A percentile compares a stretch with the other conserved stretches of the same genome.
These are phyloP conservation scores for Melopsittacus undulatus DNA, from an alignment of 2,797 vertebrate genomes.

Conservation along the genomic window DNA sequence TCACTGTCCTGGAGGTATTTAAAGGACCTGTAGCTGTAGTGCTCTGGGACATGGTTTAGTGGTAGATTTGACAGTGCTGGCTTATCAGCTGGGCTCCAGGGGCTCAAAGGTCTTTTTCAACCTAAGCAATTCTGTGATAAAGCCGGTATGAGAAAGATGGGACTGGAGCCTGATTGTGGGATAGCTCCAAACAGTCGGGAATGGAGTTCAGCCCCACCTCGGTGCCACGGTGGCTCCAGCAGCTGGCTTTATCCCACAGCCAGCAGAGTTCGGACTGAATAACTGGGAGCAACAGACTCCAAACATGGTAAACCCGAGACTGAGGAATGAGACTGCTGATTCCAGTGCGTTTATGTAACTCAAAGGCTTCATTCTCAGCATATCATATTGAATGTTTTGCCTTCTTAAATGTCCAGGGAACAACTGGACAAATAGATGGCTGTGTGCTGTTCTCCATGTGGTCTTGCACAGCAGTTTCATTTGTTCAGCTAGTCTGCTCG, in stretches of 20 bases:
- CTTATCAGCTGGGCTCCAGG: not conserved
- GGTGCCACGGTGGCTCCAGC: rapidly evolving
- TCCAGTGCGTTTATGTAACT: not conserved
- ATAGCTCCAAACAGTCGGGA: not conserved
- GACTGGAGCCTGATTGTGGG: rapidly evolving
- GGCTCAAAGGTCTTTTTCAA: not conserved
- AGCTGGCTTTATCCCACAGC: not conserved
- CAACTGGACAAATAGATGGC: not conserved
- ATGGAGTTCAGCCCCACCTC: not conserved
- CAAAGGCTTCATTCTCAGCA: not conserved
- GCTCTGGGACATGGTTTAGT: not conserved
- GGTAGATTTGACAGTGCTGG: not conserved
- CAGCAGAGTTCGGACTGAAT: not conserved
- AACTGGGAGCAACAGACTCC: not conserved
- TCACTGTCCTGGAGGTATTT: not conserved
- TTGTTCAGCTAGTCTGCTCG: not conserved
- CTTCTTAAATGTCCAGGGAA: not conserved
- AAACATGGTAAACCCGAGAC: not conserved
- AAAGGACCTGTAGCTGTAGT: not conserved
- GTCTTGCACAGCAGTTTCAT: not conserved
- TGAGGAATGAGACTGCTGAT: not conserved
- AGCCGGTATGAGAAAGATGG: not conserved
- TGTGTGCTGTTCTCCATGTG: not conserved
- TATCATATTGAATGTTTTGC: not conserved
- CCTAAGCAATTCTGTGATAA: not conserved